These are phyloP conservation scores for Trachelus troglodyta DNA, from an alignment of 2,888 invertebrate species.

Conservation along the genomic window DNA sequence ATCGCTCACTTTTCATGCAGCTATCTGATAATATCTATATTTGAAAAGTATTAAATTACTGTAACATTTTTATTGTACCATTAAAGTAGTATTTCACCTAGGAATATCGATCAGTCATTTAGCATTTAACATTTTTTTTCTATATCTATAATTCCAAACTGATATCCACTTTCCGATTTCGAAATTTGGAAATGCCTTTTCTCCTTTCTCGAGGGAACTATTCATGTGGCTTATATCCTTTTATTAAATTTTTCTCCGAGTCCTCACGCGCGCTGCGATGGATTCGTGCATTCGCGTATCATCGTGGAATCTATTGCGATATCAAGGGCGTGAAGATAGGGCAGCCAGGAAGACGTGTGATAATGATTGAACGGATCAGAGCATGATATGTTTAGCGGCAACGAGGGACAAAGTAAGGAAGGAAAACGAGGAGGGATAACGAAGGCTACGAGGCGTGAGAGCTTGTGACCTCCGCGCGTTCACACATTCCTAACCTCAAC, in stretches of 20 bases:
- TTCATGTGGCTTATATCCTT: background rate
- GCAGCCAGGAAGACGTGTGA: background rate
- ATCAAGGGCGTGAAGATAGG: background rate
- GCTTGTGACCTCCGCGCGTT: background rate
- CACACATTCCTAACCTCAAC: background rate
- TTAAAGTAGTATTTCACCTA: background rate
- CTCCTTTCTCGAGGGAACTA: background rate
- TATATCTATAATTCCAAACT: background rate
- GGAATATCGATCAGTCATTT: background rate
- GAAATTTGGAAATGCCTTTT: background rate
- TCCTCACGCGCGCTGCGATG: too few relatives aligned
- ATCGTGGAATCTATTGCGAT: background rate
- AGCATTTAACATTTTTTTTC: too few relatives aligned
- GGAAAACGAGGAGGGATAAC: slow-evolving; percentile 50
- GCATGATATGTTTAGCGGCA: slow-evolving; percentile 48
- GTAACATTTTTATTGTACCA: background rate
- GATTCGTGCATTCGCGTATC: too few relatives aligned
- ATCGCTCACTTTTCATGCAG: too few relatives aligned
- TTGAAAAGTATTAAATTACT: too few relatives aligned
- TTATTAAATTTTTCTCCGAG: background rate
- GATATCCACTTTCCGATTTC: background rate
- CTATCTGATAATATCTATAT: background rate
- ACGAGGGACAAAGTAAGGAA: slow-evolving; percentile 48
- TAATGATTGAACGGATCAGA: background rate
- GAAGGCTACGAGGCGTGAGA: slow-evolving; percentile 23